Base-by-base conservation (phyloP, 2,113 vertebrate species). In the Dascyllus trimaculatus region DNA sequence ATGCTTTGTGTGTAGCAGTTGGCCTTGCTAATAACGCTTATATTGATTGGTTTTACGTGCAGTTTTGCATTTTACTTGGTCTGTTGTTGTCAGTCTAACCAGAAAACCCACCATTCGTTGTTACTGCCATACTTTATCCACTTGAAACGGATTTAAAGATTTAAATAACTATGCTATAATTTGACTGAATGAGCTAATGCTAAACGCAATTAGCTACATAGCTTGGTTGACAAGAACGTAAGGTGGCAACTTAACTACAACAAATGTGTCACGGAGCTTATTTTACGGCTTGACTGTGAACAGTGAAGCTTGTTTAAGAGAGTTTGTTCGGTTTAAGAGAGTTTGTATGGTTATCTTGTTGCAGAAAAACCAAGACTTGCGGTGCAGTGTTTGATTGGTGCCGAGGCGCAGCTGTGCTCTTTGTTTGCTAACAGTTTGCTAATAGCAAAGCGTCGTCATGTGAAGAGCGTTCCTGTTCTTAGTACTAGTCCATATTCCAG, bases 401-500 rank as follows among this genome's bases (percentile, higher is more conserved):
- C 21, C 17, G 7, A 53, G 11, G 15, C 1, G 14, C 51, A 57
- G 66, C 32, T 1, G n/a, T 51, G 58, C 52, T 29, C 57, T 79
- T 63, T 74, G 86, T 78, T 77, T 87, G 74, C 88, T 83, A 87
- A 79, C 60, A 22, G 22, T 3, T 5, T 46, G 84, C 71, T 73
- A 79, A 52, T 13, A 21, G 45, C n/a, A n/a, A 13, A n/a, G 64
- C 29, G 29, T 29, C 29, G 29, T 29, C 29, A 29, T 29, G 32
- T 22, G 25, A 60, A 35, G 14, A n/a, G 13, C 11, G 45, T 43
- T n/a, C 38, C 4, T 10, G 19, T 54, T 18, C n/a, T 2, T 3
- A 9, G 11, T 17, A 22, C 3, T 5, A 11, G 48, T 48, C 25
- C 43, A n/a, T 14, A 4, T 26, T 22, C 4, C n/a, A 29, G 19